Evolutionary conservation across 2,113 vertebrate species (phyloP), one percentile per base, ranked within the genome.

Genomic region (Semnornis frantzii): DNA sequence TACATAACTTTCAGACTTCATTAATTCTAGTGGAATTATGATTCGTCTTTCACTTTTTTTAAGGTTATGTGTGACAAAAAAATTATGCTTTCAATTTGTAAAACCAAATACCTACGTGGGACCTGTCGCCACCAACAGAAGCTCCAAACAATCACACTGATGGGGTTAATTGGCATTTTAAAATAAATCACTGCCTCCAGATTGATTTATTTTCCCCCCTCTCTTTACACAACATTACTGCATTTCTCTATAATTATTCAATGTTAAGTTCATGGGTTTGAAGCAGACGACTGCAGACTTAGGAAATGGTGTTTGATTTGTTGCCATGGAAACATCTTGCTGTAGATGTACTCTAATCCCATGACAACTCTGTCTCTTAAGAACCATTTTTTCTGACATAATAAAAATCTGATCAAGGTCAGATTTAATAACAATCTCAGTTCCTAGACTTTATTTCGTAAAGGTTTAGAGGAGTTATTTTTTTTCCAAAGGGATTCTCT

Each of bases 301-400:
- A 97, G 95, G 97, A 97, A 98, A 98, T 97, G 97, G 97, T 98
- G 97, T 97, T 98, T 98, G 97, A 98, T 98, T 96, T 97, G 98
- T 98, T 98, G 95, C 98, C 98, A 98, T 98, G 97, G 98, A 97
- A 98, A 98, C 98, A 76, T 96, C 96, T 97, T 92, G 65, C 97
- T 97, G 97, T 97, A 97, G 97, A 97, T 98, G 98, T 98, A 97
- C 98, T 98, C 96, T 98, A 98, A 98, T 98, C 97, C 97, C 98
- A 98, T 96, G 97, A 97, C 97, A 98, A 98, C 97, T 97, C 97
- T 97, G 95, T 97, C 98, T 97, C 96, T 97, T 97, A 97, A 97
- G 96, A 96, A 97, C 96, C 94, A 95, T 97, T 98, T 97, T 97
- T 97, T 96, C 97, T 97, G 97, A 97, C 97, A 98, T 98, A 98